Evolutionary conservation across 2,113 vertebrate genomes (phyloP).

Genomic region (Australoheros scitulus): DNA sequence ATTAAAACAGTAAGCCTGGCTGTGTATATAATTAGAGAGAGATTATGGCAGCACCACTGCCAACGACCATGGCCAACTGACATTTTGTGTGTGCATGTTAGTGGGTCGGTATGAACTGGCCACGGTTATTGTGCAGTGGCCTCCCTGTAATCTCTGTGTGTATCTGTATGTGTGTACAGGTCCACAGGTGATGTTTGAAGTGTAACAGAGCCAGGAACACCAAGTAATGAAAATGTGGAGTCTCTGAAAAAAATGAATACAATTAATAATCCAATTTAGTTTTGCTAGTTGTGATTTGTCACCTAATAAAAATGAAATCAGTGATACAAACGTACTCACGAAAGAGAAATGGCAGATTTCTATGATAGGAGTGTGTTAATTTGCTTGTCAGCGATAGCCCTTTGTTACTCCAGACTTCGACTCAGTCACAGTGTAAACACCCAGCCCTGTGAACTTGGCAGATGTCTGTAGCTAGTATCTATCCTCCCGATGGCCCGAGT

Average conservation of each 20-base stretch:
- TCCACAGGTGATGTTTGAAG: constrained; percentile 72
- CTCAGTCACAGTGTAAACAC: constrained; percentile 57
- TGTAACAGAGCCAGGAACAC: constrained; percentile 44
- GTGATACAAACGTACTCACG: background rate
- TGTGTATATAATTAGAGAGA: constrained; percentile 80
- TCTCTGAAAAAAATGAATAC: background rate
- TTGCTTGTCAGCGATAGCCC: constrained; percentile 47
- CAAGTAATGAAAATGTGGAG: constrained; percentile 14
- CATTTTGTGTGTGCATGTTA: constrained; percentile 57
- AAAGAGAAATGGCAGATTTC: background rate
- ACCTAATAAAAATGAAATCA: background rate
- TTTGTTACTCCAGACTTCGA: constrained; percentile 51
- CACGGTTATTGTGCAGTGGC: constrained; percentile 40
- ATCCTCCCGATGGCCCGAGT: constrained; percentile 50
- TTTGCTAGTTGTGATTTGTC: background rate
- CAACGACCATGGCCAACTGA: constrained; percentile 68
- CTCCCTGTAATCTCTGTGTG: constrained; percentile 67
- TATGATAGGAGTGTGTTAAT: constrained; percentile 27
- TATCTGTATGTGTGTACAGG: constrained; percentile 54
- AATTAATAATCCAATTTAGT: background rate
- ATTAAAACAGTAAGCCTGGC: constrained; percentile 75
- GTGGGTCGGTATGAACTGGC: constrained; percentile 53
- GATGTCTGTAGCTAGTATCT: constrained; percentile 61
- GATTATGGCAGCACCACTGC: constrained; percentile 71
- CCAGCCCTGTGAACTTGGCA: constrained; percentile 68